A percentile compares a stretch with the other conserved stretches of the same genome.
Evolutionary conservation across 1,140 invertebrate genomes (phyloP).

Genomic region (Heliconius eleuchia): DNA sequence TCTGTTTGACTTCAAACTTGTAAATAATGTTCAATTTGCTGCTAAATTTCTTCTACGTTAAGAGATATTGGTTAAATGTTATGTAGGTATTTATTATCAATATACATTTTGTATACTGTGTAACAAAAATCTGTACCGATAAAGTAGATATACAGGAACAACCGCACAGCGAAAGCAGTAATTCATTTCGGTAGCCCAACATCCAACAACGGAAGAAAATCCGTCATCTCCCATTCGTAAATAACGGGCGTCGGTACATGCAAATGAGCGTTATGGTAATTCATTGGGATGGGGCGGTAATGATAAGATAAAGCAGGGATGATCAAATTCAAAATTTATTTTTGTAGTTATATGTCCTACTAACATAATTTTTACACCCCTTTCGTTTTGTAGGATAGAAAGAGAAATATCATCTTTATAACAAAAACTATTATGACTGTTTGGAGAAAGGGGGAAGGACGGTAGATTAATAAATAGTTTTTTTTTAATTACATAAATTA

Average conservation of each 20-base stretch:
- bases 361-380: no score
- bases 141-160: neutral
- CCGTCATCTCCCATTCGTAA: conserved; percentile 74
- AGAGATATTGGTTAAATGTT: neutral
- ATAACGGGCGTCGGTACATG: conserved; percentile 73
- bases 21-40: neutral
- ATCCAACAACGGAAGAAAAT: conserved; percentile 69
- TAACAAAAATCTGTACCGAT: neutral
- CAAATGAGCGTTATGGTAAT: conserved; percentile 78
- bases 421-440: no score
- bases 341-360: neutral
- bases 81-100: no score
- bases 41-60: no score
- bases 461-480: no score
- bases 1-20: neutral
- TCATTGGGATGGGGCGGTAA: conserved; percentile 67
- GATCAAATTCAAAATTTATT: neutral
- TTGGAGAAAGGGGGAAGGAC: no score
- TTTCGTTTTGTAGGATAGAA: no score
- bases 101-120: no score
- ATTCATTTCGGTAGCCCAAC: conserved; percentile 23
- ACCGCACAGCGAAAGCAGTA: neutral
- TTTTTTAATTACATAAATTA: no score
- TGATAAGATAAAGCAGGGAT: conserved; percentile 76
- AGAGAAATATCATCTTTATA: no score